A percentile compares a stretch with the other conserved stretches of the same genome.
Evolutionary conservation across 1,140 invertebrate species (phyloP).

Genomic region (Teleogryllus occipitalis): DNA sequence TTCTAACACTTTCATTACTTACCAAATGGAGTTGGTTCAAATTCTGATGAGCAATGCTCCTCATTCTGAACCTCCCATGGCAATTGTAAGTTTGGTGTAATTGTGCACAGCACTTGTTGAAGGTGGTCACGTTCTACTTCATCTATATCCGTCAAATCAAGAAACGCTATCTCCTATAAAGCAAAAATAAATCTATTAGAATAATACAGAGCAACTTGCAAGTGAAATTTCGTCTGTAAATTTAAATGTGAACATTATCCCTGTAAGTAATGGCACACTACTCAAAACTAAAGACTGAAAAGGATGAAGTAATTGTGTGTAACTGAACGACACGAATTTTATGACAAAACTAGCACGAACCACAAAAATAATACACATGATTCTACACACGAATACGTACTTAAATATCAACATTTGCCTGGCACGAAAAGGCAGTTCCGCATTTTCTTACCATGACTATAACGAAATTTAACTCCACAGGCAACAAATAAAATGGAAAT

Average conservation of each 20-base stretch:
- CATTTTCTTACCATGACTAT: too few relatives aligned
- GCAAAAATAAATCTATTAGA: constrained; percentile 24
- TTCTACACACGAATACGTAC: too few relatives aligned
- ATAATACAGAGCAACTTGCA: background rate
- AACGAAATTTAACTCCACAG: too few relatives aligned
- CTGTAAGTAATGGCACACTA: too few relatives aligned
- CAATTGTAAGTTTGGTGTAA: constrained; percentile 30
- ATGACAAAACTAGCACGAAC: too few relatives aligned
- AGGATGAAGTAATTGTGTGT: too few relatives aligned
- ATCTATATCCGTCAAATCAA: constrained; percentile 37
- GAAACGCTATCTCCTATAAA: constrained; percentile 36
- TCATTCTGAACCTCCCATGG: constrained; percentile 35
- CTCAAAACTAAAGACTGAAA: too few relatives aligned
- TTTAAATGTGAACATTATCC: background rate
- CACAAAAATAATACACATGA: too few relatives aligned
- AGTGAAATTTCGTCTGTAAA: background rate
- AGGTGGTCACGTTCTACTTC: constrained; percentile 34
- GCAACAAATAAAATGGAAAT: too few relatives aligned
- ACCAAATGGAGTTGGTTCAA: constrained; percentile 30
- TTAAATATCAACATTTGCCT: too few relatives aligned
- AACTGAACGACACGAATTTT: too few relatives aligned
- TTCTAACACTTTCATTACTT: background rate
- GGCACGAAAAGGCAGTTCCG: too few relatives aligned
- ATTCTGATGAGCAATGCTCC: constrained; percentile 29
- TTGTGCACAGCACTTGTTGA: constrained; percentile 32